These are phyloP conservation scores for Philereme transversata DNA, from an alignment of 2,888 invertebrate genomes.

Conservation along the genomic window DNA sequence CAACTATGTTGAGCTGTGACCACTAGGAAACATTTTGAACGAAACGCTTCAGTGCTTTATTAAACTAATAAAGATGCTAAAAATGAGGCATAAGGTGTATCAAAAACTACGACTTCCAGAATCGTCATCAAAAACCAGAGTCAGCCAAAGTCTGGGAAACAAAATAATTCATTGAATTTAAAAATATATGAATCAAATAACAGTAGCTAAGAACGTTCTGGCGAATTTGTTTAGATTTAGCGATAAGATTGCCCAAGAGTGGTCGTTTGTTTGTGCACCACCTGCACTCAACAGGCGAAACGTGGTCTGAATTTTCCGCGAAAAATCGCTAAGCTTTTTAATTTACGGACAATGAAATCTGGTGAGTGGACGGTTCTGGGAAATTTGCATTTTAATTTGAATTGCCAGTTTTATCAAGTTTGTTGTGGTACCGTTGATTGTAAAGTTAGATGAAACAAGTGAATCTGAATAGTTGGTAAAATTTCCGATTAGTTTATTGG, in stretches of 20 bases:
- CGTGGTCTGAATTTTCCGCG: conserved; percentile 51
- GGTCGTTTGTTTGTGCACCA: conserved; percentile 43
- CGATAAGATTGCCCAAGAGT: background rate
- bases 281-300: conserved; percentile 68
- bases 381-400: conserved; percentile 24
- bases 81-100: too few species aligned
- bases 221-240: conserved; percentile 6
- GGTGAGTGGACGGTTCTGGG: conserved; percentile 12
- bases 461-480: too few species aligned
- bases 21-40: too few species aligned
- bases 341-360: conserved; percentile 28
- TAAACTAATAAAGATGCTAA: too few species aligned
- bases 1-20: too few species aligned
- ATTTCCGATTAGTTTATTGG: too few species aligned
- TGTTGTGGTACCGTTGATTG: conserved; percentile 2
- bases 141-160: background rate
- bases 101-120: too few species aligned
- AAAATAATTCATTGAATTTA: background rate
- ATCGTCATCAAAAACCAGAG: too few species aligned
- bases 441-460: conserved; percentile 1
- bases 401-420: conserved; percentile 2
- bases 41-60: too few species aligned
- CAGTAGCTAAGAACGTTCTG: background rate
- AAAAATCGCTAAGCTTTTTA: conserved; percentile 24
- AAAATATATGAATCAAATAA: background rate